A percentile compares a stretch with the other conserved stretches of the same genome.
These are phyloP conservation scores for Percopsis omiscomaycus DNA, from an alignment of 2,797 vertebrate species.

Conservation along the genomic window DNA sequence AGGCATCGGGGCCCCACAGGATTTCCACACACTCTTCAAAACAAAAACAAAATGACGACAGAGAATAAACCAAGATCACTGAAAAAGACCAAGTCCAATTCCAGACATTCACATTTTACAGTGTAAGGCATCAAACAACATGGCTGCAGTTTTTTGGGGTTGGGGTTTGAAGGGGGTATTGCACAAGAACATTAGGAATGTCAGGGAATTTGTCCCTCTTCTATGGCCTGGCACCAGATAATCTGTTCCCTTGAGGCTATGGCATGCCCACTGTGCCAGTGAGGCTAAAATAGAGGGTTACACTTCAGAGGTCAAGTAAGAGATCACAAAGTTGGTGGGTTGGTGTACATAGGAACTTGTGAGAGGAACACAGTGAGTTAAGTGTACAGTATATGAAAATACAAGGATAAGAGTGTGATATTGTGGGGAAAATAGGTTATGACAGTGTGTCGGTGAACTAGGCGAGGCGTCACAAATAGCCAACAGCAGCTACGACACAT, in stretches of 20 bases:
- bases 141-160: slow-evolving; percentile 20
- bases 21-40: slow-evolving; percentile 35
- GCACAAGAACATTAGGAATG: slow-evolving; percentile 48
- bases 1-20: background rate
- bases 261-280: background rate
- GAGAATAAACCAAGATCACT: slow-evolving; percentile 1
- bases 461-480: slow-evolving; percentile 23
- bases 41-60: slow-evolving; percentile 13
- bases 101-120: slow-evolving; percentile 63
- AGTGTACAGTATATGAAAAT: slow-evolving; percentile 19
- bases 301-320: background rate
- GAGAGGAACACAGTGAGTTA: slow-evolving; percentile 23
- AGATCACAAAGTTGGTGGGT: slow-evolving; percentile 19
- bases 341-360: slow-evolving; percentile 7
- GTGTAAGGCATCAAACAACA: slow-evolving; percentile 72
- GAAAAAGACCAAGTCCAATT: slow-evolving; percentile 11
- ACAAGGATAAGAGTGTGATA: background rate
- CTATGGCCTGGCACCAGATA: background rate
- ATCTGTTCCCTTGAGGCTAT: slow-evolving; percentile 21
- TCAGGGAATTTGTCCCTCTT: slow-evolving; percentile 17
- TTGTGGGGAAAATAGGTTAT: slow-evolving; percentile 10
- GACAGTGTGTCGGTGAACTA: slow-evolving; percentile 30
- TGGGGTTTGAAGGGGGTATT: slow-evolving; percentile 39
- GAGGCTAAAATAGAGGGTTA: background rate
- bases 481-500: slow-evolving; percentile 46